Evolutionary conservation across 2,113 vertebrate genomes (phyloP).

Genomic region (Phalacrocorax carbo): DNA sequence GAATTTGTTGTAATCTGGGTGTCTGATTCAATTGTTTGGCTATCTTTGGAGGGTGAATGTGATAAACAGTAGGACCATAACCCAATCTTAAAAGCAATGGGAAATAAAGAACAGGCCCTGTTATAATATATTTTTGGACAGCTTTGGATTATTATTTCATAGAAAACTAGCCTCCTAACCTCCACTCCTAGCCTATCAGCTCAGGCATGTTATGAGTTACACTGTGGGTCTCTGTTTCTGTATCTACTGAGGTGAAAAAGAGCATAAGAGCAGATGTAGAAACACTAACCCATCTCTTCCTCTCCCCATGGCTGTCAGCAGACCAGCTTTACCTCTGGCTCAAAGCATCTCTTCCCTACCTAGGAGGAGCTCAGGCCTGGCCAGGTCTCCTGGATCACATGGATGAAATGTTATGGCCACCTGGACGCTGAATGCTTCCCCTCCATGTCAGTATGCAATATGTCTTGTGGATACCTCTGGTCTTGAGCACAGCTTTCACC

Average conservation of each 20-base stretch:
- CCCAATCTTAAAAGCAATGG: constrained; percentile 57
- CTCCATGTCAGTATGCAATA: not conserved
- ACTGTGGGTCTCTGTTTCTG: not conserved
- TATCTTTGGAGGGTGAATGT: constrained; percentile 57
- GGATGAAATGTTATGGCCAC: not conserved
- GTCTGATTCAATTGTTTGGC: constrained; percentile 58
- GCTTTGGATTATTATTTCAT: constrained; percentile 4
- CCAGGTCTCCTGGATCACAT: accelerated
- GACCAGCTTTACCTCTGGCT: not conserved
- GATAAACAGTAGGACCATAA: constrained; percentile 52
- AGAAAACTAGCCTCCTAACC: not conserved
- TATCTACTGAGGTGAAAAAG: not conserved
- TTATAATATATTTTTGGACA: constrained; percentile 15
- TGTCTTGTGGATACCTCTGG: not conserved
- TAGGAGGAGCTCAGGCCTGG: not conserved
- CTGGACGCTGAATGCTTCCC: not conserved
- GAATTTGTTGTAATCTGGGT: constrained; percentile 37
- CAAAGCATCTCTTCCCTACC: not conserved
- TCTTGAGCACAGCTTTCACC: not conserved
- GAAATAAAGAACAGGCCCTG: constrained; percentile 24
- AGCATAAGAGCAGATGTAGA: not conserved
- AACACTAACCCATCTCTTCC: not conserved
- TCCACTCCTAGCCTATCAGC: not conserved
- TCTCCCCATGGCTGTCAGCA: not conserved
- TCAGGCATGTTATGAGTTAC: not conserved